Evolutionary conservation across 2,888 invertebrate species (phyloP).

Genomic region (Sericinus montela): DNA sequence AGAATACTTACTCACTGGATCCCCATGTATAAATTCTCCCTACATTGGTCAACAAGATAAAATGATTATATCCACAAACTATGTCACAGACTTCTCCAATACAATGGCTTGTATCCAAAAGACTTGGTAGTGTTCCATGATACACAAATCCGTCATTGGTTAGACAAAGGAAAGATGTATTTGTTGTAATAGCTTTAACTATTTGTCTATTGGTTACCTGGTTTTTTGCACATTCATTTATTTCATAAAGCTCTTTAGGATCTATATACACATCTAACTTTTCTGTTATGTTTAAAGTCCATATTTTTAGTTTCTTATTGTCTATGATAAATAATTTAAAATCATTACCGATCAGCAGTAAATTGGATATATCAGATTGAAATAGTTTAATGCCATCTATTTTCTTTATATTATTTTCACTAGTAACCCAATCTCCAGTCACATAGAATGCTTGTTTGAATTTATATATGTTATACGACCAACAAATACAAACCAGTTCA

Average conservation of each 20-base stretch:
- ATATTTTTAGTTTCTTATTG: slow-evolving; percentile 35
- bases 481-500: slow-evolving; percentile 43
- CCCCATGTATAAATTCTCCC: slow-evolving; percentile 92
- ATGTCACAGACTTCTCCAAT: slow-evolving; percentile 79
- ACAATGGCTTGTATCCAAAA: slow-evolving; percentile 77
- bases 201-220: slow-evolving; percentile 32
- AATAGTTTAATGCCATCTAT: slow-evolving; percentile 42
- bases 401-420: slow-evolving; percentile 37
- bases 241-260: slow-evolving; percentile 40
- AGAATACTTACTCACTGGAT: slow-evolving; percentile 83
- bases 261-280: slow-evolving; percentile 31
- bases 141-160: slow-evolving; percentile 68
- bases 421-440: slow-evolving; percentile 49
- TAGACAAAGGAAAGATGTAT: slow-evolving; percentile 46
- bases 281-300: slow-evolving; percentile 36
- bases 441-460: slow-evolving; percentile 40
- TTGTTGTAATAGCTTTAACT: slow-evolving; percentile 38
- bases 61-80: slow-evolving; percentile 90
- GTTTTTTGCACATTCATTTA: slow-evolving; percentile 20
- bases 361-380: slow-evolving; percentile 22
- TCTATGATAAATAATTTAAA: slow-evolving; percentile 42
- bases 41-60: slow-evolving; percentile 82
- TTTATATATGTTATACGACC: slow-evolving; percentile 64
- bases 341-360: slow-evolving; percentile 53
- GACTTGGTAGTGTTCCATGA: slow-evolving; percentile 76